Evolutionary conservation across 2,113 vertebrate species (phyloP).

Genomic region (Scomber scombrus): DNA sequence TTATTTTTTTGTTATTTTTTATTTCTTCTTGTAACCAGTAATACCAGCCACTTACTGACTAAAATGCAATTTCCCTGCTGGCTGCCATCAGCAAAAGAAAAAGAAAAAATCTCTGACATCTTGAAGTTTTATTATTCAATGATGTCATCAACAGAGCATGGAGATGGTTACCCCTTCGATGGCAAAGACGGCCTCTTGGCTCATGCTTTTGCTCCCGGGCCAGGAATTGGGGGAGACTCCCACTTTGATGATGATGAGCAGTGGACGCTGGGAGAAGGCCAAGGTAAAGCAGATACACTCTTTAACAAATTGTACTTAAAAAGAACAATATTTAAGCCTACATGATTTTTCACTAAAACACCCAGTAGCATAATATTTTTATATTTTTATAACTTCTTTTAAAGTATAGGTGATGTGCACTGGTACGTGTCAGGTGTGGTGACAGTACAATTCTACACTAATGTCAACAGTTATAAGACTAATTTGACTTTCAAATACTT

Average conservation of each 20-base stretch:
- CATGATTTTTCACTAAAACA: neutral
- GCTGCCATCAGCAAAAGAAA: neutral
- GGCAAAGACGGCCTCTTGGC: constrained; percentile 98
- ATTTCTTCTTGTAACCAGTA: neutral
- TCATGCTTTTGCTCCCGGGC: constrained; percentile 95
- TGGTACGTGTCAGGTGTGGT: neutral
- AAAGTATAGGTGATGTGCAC: neutral
- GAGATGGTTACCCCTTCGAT: constrained; percentile 98
- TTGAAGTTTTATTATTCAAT: too few species aligned
- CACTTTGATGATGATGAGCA: constrained; percentile 99
- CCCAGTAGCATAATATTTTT: neutral
- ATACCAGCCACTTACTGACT: too few species aligned
- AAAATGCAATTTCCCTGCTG: too few species aligned
- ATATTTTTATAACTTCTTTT: neutral
- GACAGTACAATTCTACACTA: neutral
- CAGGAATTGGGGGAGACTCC: constrained; percentile 96
- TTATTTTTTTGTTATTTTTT: neutral
- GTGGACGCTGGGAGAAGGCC: constrained; percentile 97
- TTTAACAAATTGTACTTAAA: neutral
- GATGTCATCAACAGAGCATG: constrained; percentile 89
- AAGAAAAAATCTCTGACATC: neutral
- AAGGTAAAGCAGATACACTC: constrained; percentile 84
- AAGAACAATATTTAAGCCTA: neutral
- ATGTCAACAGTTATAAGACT: constrained; percentile 1
- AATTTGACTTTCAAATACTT: constrained; percentile 20